Percentiles rank a stretch among this genome's conserved stretches.
phyloP scores from a whole-genome alignment of 2,797 vertebrate genomes.

The Champsocephalus gunnari region DNA sequence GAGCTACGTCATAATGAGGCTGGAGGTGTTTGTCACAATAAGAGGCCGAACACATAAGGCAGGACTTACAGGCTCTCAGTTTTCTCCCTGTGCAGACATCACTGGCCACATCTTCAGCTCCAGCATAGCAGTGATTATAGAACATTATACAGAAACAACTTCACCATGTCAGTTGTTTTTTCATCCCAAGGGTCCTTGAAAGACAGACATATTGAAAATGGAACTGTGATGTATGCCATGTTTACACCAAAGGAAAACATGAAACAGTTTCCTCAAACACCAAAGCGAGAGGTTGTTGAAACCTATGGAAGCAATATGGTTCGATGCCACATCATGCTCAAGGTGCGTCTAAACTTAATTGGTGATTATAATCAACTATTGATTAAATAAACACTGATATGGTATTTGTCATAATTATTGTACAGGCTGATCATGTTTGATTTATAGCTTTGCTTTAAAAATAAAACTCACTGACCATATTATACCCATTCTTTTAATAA shows the following conservation, averaged over 20 bases:
- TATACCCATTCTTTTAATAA: too few relatives aligned
- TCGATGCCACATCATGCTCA: conserved; percentile 76
- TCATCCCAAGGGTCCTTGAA: conserved; percentile 68
- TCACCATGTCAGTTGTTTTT: neutral
- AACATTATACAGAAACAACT: too few relatives aligned
- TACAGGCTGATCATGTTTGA: too few relatives aligned
- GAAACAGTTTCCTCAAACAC: neutral
- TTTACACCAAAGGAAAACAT: conserved; percentile 75
- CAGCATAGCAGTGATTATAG: too few relatives aligned
- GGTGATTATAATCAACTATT: neutral
- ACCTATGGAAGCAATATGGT: conserved; percentile 44
- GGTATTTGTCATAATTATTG: too few relatives aligned
- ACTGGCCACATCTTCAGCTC: too few relatives aligned
- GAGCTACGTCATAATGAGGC: too few relatives aligned
- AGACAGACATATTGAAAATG: conserved; percentile 69
- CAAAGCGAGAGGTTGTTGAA: neutral
- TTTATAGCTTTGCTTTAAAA: neutral
- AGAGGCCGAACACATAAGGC: too few relatives aligned
- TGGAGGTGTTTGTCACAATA: too few relatives aligned
- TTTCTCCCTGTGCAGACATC: too few relatives aligned
- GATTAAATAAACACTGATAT: rapidly evolving
- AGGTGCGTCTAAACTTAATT: conserved; percentile 34
- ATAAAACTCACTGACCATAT: neutral
- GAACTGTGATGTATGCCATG: conserved; percentile 68
- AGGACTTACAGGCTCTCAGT: too few relatives aligned